phyloP scores from a whole-genome alignment of 2,113 vertebrate species.

The Ophiodon elongatus region DNA sequence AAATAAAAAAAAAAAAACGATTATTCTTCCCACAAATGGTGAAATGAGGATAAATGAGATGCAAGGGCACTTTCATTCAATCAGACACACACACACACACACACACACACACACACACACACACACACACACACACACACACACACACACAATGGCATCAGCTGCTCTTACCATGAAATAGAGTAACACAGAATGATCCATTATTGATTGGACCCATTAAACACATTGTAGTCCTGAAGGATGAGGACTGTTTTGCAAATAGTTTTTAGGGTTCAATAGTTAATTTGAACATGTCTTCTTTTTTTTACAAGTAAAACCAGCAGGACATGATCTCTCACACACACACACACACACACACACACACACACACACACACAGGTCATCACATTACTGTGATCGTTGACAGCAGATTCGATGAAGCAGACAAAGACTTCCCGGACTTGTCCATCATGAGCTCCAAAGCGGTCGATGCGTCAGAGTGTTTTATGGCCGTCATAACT shows the following conservation, averaged over 20 bases:
- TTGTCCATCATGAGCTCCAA: constrained; percentile 20
- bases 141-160: constrained; percentile 33
- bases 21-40: constrained; percentile 33
- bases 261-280: constrained; percentile 23
- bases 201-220: constrained; percentile 27
- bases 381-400: constrained; percentile 18
- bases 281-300: not conserved
- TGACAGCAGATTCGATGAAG: constrained; percentile 26
- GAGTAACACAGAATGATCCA: not conserved
- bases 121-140: not conserved
- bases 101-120: constrained; percentile 16
- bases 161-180: constrained; percentile 26
- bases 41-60: constrained; percentile 48
- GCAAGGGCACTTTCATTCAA: constrained; percentile 4
- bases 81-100: not conserved
- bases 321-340: not conserved
- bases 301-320: not conserved
- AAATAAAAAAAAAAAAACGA: constrained; percentile 12
- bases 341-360: not conserved
- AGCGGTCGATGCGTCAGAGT: constrained; percentile 20
- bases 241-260: not conserved
- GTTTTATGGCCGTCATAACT: constrained; percentile 43
- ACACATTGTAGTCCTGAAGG: not conserved
- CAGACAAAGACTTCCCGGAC: constrained; percentile 29
- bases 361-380: not conserved